phyloP scores from a whole-genome alignment of 2,113 vertebrate species.

The Esox niger region DNA sequence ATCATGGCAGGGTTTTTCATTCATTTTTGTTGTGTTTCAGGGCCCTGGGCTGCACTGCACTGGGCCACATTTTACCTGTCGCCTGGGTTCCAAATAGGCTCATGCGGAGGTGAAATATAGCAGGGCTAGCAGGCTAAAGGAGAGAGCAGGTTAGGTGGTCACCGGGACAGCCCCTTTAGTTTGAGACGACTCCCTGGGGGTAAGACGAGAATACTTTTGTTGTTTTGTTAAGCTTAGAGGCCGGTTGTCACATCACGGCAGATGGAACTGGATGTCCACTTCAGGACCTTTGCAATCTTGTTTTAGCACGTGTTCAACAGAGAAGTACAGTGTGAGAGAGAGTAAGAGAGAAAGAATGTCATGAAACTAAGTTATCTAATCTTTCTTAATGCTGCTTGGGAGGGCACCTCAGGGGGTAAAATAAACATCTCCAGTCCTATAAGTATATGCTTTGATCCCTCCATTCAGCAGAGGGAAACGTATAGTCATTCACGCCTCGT shows the following conservation, averaged over 20 bases:
- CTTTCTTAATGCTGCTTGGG: too few relatives aligned
- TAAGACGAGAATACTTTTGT: neutral
- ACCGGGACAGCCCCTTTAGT: neutral
- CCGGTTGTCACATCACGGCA: neutral
- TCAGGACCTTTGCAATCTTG: too few relatives aligned
- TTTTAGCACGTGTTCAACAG: too few relatives aligned
- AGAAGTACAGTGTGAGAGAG: too few relatives aligned
- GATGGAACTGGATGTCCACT: too few relatives aligned
- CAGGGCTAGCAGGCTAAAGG: neutral
- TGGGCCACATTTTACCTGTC: neutral
- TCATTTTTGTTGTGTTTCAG: conserved; percentile 36
- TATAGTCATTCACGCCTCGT: conserved; percentile 20
- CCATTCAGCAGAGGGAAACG: conserved; percentile 13
- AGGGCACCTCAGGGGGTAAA: too few relatives aligned
- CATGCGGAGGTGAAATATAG: conserved; percentile 17
- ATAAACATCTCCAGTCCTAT: neutral
- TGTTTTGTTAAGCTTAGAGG: neutral
- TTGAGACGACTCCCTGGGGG: conserved; percentile 1
- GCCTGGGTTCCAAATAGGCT: conserved; percentile 15
- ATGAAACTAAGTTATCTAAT: too few relatives aligned
- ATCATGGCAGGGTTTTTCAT: conserved; percentile 28
- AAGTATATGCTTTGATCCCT: neutral
- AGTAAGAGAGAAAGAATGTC: too few relatives aligned
- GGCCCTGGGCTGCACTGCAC: conserved; percentile 28
- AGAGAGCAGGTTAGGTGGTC: neutral